Percentiles rank a stretch among this genome's conserved stretches.
These are phyloP conservation scores for Camptogramma bilineatum DNA, from an alignment of 2,888 invertebrate genomes.

Conservation along the genomic window DNA sequence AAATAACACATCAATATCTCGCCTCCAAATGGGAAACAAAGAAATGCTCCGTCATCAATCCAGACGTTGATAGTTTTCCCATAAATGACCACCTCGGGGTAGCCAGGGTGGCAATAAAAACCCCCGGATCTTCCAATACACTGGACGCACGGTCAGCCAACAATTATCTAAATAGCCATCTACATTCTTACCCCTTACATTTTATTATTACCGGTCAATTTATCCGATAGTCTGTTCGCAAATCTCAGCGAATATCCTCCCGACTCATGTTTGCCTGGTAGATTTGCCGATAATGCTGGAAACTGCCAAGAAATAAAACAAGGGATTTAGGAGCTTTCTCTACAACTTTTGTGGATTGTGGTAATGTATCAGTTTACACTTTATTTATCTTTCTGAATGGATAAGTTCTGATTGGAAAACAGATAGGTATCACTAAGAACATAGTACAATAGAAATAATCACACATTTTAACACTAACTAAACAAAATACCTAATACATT, in stretches of 20 bases:
- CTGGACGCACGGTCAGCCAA: slow-evolving; percentile 76
- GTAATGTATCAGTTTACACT: slow-evolving; percentile 3
- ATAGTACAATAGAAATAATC: too few species aligned
- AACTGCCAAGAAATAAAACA: slow-evolving; percentile 69
- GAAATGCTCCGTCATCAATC: slow-evolving; percentile 76
- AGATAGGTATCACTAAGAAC: too few species aligned
- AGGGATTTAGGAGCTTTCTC: slow-evolving; percentile 59
- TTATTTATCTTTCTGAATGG: neutral
- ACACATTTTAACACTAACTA: too few species aligned
- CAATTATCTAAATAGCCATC: slow-evolving; percentile 87
- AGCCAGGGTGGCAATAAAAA: slow-evolving; percentile 72
- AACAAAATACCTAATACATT: too few species aligned
- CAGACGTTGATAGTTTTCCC: slow-evolving; percentile 79
- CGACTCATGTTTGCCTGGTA: slow-evolving; percentile 75
- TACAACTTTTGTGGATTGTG: slow-evolving; percentile 40
- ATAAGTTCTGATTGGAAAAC: neutral
- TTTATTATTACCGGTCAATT: slow-evolving; percentile 86
- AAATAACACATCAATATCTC: slow-evolving; percentile 56
- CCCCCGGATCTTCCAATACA: slow-evolving; percentile 78
- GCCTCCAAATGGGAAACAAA: slow-evolving; percentile 60
- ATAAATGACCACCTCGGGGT: slow-evolving; percentile 77
- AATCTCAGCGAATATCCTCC: slow-evolving; percentile 73
- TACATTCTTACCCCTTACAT: slow-evolving; percentile 85
- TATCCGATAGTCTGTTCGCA: slow-evolving; percentile 77
- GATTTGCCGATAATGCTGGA: slow-evolving; percentile 75